Conservation (phyloP, 2,888 invertebrate genomes). For the Alitta virens region DNA sequence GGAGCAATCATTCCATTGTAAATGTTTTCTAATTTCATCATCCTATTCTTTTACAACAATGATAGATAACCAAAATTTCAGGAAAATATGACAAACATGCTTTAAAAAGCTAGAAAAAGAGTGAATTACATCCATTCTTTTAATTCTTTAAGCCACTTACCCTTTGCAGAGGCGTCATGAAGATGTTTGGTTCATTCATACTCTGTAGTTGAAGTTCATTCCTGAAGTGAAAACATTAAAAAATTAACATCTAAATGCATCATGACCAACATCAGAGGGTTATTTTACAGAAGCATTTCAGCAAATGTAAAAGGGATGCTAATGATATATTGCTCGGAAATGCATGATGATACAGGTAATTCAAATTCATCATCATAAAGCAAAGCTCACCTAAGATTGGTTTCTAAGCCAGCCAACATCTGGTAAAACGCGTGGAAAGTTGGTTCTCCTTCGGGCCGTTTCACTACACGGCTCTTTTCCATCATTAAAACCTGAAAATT, state of each 20-base stretch:
- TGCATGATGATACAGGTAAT: too few species aligned
- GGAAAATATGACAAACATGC: neutral
- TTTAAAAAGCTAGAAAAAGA: too few species aligned
- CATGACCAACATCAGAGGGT: too few species aligned
- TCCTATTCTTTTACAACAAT: too few species aligned
- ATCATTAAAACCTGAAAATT: slow-evolving; percentile 68
- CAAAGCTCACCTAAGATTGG: slow-evolving; percentile 63
- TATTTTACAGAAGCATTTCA: too few species aligned
- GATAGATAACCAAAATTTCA: neutral
- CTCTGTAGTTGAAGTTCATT: slow-evolving; percentile 81
- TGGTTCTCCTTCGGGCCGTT: slow-evolving; percentile 71
- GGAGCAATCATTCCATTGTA: neutral
- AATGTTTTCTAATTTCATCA: neutral
- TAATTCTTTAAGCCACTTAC: slow-evolving; percentile 38
- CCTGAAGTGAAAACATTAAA: slow-evolving; percentile 40
- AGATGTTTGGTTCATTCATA: slow-evolving; percentile 73
- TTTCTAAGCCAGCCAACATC: slow-evolving; percentile 74
- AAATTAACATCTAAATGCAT: too few species aligned
- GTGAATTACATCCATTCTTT: too few species aligned
- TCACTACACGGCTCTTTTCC: slow-evolving; percentile 73
- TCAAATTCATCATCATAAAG: too few species aligned
- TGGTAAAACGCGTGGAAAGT: slow-evolving; percentile 71
- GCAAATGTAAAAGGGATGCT: too few species aligned
- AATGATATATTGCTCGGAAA: too few species aligned
- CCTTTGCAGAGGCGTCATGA: slow-evolving; percentile 75